Base-by-base conservation (phyloP, 1,140 invertebrate species). In the Meloidogyne exigua region DNA sequence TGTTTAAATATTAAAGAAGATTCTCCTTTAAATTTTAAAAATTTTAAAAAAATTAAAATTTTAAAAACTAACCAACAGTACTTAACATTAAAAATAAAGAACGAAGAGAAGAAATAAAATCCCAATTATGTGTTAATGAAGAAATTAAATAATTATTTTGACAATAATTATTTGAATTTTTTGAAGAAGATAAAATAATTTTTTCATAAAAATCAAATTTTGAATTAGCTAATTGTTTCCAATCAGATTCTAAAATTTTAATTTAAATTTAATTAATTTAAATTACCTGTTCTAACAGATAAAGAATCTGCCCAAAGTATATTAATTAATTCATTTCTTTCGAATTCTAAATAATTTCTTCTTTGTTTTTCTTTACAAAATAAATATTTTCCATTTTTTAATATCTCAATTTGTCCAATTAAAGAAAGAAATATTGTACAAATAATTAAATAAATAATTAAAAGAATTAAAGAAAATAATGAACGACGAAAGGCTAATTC, bases 131-230 rank as follows among this genome's bases (percentile, higher is more conserved):
- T 39, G 12, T 57, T 36, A 4, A 12, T 28, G 36, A 7, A 3
- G 7, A 57, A 73, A 62, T 32, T 44, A 32, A 23, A 73, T n/a
- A n/a, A n/a, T 49, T 62, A 36, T 15, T 65, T 72, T 63, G 12
- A 73, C 23, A 23, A 73, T 21, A 65, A 26, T 36, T 28, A 64
- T n/a, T 62, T 11, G 49, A 32, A 12, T 25, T 62, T 28, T 44
- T 26, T 71, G 44, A 26, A 18, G 44, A 26, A 18, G 69, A 71
- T 44, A 65, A 62, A 62, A 73, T 64, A 21, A 73, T 26, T 39
- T 49, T 62, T n/a, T 73, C 72, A 12, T 73, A 73, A 21, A 49
- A 62, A 65, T 73, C 72, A 32, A 73, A 65, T 64, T 73, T 66
- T 62, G 72, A 44, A 64, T 73, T 73, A 12, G 72, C 72, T 62